phyloP scores from a whole-genome alignment of 2,797 vertebrate species.

The Sciaenops ocellatus region DNA sequence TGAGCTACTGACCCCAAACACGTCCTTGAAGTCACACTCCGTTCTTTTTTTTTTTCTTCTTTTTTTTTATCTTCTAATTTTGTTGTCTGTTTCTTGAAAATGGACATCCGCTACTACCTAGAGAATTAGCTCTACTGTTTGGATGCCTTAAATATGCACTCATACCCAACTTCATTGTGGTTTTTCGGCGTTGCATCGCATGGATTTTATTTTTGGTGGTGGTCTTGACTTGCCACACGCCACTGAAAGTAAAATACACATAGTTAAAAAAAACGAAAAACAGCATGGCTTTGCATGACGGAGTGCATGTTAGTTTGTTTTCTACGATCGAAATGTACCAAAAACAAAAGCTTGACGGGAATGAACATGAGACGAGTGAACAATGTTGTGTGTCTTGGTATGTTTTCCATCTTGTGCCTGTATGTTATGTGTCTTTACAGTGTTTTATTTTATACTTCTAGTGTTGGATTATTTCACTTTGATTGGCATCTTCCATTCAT shows the following conservation, averaged over 20 bases:
- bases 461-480: constrained; percentile 31
- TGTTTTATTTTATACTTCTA: constrained; percentile 31
- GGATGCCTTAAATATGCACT: constrained; percentile 58
- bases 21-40: constrained; percentile 26
- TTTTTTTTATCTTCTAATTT: neutral
- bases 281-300: constrained; percentile 70
- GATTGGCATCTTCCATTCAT: constrained; percentile 53
- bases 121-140: constrained; percentile 22
- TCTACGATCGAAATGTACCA: constrained; percentile 55
- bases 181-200: constrained; percentile 30
- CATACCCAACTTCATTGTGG: neutral
- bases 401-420: constrained; percentile 54
- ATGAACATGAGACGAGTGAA: constrained; percentile 36
- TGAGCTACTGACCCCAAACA: constrained; percentile 24
- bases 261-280: constrained; percentile 1
- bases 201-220: constrained; percentile 45
- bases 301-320: constrained; percentile 58
- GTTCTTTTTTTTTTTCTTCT: constrained; percentile 6
- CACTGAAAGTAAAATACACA: constrained; percentile 24
- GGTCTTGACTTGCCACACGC: constrained; percentile 16
- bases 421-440: constrained; percentile 41
- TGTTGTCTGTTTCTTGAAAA: neutral
- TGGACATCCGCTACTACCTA: constrained; percentile 1
- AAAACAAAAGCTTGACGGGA: constrained; percentile 54
- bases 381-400: constrained; percentile 16